Base-by-base conservation (phyloP, 2,113 vertebrate species). In the Xiphophorus couchianus region DNA sequence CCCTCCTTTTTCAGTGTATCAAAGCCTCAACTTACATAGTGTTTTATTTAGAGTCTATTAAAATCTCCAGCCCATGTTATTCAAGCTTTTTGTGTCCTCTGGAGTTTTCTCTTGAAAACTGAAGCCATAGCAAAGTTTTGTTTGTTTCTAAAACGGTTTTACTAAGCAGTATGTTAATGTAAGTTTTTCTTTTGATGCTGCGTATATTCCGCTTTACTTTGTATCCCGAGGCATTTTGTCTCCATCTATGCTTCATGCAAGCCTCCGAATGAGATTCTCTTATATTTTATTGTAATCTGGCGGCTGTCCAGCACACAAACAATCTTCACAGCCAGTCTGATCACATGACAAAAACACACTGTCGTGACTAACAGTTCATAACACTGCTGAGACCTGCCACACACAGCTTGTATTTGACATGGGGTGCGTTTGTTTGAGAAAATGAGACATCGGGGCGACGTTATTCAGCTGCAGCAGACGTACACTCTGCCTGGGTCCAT, bases 391-490 rank as follows among this genome's bases (percentile, higher is more conserved):
- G 69, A 58, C 61, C 69, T n/a, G 69, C 35, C 35, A 37, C 35
- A 37, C 35, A 37, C 31, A 37, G 68, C 86, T 88, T 76, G 54
- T 86, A 75, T 84, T 73, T 74, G 58, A 48, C 13, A 14, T 5
- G 25, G n/a, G 66, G 70, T 78, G 81, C 70, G 62, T 79, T 83
- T 78, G 66, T 81, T 78, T 83, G 79, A 89, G 86, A 65, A 81
- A 86, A 87, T 83, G 79, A 87, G 84, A 81, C 58, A 27, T 28
- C 64, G 70, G 42, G 84, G 90, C 82, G 77, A 81, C 84, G 83
- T 90, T 86, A 90, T 90, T 92, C 86, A 86, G 77, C 73, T 54
- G 84, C 66, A 29, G 81, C 81, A 84, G 89, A 90, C 90, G 74
- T 78, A 75, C 84, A 73, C 75, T 39, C 81, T 87, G 79, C 87